These are phyloP conservation scores for Catharus minimus DNA, from an alignment of 2,113 vertebrate genomes.

Conservation along the genomic window DNA sequence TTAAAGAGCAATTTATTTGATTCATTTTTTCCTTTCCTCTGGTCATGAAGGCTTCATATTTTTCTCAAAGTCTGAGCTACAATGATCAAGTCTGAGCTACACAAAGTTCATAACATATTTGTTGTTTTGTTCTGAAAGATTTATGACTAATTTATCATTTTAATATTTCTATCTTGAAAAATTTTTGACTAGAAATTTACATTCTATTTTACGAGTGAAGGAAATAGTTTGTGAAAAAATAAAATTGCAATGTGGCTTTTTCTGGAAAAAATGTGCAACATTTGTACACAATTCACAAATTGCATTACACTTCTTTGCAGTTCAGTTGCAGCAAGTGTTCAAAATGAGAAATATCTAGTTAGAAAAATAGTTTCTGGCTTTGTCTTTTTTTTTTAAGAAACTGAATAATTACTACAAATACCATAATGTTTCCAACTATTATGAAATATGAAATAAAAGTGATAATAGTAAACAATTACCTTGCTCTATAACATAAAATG, in stretches of 20 bases:
- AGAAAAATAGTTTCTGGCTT: not conserved
- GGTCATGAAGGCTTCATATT: not conserved
- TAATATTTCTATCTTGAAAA: not conserved
- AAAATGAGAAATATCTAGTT: not conserved
- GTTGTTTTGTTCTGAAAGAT: not conserved
- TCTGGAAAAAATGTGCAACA: not conserved
- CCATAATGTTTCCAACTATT: not conserved
- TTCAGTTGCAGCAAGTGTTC: not conserved
- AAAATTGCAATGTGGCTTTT: not conserved
- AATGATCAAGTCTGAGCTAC: not conserved
- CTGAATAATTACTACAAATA: not conserved
- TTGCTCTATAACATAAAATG: not conserved
- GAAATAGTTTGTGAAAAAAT: not conserved
- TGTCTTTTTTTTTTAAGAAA: not conserved
- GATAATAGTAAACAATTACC: not conserved
- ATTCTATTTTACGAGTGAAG: not conserved
- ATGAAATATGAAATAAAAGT: not conserved
- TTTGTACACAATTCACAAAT: not conserved
- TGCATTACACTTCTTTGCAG: not conserved
- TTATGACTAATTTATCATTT: not conserved
- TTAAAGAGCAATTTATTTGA: conserved; percentile 15
- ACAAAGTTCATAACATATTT: not conserved
- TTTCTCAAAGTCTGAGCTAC: not conserved
- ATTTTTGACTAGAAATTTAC: not conserved
- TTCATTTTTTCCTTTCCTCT: not conserved